Conservation (phyloP, 2,113 vertebrate species). For the Isichthys henryi region DNA sequence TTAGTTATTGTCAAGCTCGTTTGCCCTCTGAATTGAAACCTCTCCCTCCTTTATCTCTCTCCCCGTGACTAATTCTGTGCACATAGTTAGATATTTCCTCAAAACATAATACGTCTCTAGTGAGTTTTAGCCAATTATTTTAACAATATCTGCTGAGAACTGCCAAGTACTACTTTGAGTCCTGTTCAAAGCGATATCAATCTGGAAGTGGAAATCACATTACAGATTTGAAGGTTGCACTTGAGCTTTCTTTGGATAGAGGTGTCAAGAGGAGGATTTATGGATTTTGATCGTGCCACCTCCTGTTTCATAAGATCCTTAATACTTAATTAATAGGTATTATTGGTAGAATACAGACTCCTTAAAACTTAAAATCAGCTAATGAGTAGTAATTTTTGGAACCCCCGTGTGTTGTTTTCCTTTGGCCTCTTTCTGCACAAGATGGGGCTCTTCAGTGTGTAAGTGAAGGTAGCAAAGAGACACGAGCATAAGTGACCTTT, state of each 20-base stretch:
- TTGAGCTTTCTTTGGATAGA: neutral
- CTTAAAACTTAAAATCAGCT: neutral
- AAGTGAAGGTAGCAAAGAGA: neutral
- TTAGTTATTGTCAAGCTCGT: neutral
- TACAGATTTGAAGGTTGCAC: neutral
- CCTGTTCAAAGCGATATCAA: neutral
- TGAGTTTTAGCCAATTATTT: neutral
- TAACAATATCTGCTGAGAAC: neutral
- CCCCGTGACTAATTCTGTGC: neutral
- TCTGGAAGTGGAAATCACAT: neutral
- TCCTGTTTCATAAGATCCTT: neutral
- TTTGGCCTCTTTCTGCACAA: neutral
- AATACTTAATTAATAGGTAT: neutral
- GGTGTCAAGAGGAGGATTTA: neutral
- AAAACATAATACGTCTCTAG: neutral
- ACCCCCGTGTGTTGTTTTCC: neutral
- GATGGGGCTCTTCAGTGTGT: neutral
- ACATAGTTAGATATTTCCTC: neutral
- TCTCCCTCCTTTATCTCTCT: neutral
- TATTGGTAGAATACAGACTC: neutral
- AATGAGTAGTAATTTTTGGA: neutral
- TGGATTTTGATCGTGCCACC: neutral
- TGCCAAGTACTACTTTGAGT: neutral
- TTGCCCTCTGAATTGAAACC: neutral
- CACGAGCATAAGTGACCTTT: neutral